These are phyloP conservation scores for Apogon hyalosoma DNA, from an alignment of 2,797 vertebrate species.

Conservation along the genomic window DNA sequence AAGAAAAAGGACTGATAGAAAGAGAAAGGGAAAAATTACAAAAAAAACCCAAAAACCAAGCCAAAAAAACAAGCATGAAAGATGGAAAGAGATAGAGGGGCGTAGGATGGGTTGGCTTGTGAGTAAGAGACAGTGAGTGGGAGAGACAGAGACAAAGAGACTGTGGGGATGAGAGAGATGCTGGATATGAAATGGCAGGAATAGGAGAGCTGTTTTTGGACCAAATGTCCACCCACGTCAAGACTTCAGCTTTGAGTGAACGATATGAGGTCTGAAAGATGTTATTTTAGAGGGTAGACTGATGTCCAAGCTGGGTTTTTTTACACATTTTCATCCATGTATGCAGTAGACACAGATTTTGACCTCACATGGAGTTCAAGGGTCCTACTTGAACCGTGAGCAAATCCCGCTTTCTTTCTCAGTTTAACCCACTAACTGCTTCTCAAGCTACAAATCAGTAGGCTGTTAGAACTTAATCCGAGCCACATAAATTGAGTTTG, in stretches of 20 bases:
- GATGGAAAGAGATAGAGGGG: slow-evolving; percentile 46
- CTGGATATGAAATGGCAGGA: slow-evolving; percentile 51
- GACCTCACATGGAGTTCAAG: not conserved
- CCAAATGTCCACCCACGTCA: slow-evolving; percentile 64
- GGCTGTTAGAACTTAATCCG: slow-evolving; percentile 11
- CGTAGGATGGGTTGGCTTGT: slow-evolving; percentile 47
- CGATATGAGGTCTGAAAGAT: slow-evolving; percentile 46
- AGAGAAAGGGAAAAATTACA: not conserved
- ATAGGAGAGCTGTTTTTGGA: slow-evolving; percentile 27
- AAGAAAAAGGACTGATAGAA: not conserved
- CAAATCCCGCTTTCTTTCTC: not conserved
- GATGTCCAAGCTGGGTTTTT: too few relatives aligned
- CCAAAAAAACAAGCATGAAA: slow-evolving; percentile 20
- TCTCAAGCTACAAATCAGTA: not conserved
- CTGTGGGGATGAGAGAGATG: slow-evolving; percentile 55
- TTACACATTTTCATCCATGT: too few relatives aligned
- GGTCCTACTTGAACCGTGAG: not conserved
- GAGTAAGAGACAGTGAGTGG: slow-evolving; percentile 66
- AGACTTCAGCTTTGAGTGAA: slow-evolving; percentile 49
- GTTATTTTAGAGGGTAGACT: slow-evolving; percentile 22
- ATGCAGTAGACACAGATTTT: too few relatives aligned
- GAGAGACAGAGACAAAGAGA: slow-evolving; percentile 62
- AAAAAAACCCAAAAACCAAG: not conserved
- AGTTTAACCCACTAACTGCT: slow-evolving; percentile 2
- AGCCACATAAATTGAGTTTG: slow-evolving; percentile 13